phyloP scores from a whole-genome alignment of 2,888 invertebrate species.

The Eupeodes latifasciatus region DNA sequence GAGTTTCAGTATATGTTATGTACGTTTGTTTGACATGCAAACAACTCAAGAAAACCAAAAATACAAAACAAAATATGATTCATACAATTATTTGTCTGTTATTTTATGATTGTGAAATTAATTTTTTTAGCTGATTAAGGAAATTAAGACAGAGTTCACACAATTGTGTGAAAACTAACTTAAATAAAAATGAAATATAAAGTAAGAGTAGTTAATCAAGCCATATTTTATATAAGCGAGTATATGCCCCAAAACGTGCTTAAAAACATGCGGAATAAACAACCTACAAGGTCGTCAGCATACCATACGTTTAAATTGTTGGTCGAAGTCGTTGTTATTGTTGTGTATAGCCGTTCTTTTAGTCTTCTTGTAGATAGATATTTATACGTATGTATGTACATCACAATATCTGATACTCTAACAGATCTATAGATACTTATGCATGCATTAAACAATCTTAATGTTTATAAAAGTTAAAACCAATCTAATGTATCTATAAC shows the following conservation, averaged over 20 bases:
- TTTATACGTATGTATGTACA: too few relatives aligned
- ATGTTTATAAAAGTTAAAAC: neutral
- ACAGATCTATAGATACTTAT: constrained; percentile 21
- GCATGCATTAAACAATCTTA: neutral
- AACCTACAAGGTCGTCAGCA: constrained; percentile 16
- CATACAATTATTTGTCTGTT: neutral
- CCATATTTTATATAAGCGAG: neutral
- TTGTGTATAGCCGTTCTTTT: neutral
- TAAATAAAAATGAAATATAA: neutral
- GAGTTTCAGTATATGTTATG: neutral
- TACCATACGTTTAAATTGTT: neutral
- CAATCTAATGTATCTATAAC: constrained; percentile 14
- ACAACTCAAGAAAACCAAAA: neutral
- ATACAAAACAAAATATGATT: neutral
- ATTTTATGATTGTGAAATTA: neutral
- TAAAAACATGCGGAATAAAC: constrained; percentile 20
- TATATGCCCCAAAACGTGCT: constrained; percentile 6
- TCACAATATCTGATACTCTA: neutral
- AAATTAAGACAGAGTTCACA: neutral
- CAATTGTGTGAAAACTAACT: neutral
- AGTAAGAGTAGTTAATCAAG: neutral
- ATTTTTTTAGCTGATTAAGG: constrained; percentile 11
- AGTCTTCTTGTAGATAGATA: neutral
- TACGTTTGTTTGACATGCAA: neutral
- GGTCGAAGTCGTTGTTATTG: too few relatives aligned